Evolutionary conservation across 2,797 vertebrate genomes (phyloP).

Genomic region (Sebastolobus altivelis): DNA sequence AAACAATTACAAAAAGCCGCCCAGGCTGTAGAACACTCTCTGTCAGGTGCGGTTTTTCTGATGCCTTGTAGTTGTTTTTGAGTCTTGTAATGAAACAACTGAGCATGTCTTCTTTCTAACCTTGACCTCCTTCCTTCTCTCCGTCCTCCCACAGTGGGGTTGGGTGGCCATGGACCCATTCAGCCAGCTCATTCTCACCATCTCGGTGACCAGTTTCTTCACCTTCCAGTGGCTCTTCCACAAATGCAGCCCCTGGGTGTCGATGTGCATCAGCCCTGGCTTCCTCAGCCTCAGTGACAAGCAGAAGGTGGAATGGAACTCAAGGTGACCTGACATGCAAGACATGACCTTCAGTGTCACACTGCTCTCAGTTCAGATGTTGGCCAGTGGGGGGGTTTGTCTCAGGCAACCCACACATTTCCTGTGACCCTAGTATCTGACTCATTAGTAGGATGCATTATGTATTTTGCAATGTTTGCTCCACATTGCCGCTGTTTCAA

Average conservation of each 20-base stretch:
- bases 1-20: too few relatives aligned
- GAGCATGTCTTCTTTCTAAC: constrained; percentile 1
- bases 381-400: not conserved
- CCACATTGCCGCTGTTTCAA: not conserved
- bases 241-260: constrained; percentile 91
- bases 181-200: constrained; percentile 86
- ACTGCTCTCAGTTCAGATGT: not conserved
- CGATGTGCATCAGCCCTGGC: constrained; percentile 87
- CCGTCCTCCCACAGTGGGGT: constrained; percentile 63
- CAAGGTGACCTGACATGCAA: constrained; percentile 86
- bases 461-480: constrained; percentile 31
- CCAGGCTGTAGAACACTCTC: not conserved
- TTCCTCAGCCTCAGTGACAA: constrained; percentile 90
- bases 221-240: constrained; percentile 96
- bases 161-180: constrained; percentile 92
- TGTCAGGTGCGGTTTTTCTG: constrained; percentile 10
- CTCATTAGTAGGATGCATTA: constrained; percentile 18
- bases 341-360: not conserved
- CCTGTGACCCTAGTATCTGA: too few relatives aligned
- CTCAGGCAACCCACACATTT: constrained; percentile 29
- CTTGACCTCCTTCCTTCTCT: constrained; percentile 1
- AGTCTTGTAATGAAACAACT: not conserved
- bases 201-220: constrained; percentile 89
- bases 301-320: constrained; percentile 99
- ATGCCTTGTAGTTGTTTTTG: not conserved